Evolutionary conservation across 2,113 vertebrate genomes (phyloP).

Genomic region (Miniopterus natalensis): DNA sequence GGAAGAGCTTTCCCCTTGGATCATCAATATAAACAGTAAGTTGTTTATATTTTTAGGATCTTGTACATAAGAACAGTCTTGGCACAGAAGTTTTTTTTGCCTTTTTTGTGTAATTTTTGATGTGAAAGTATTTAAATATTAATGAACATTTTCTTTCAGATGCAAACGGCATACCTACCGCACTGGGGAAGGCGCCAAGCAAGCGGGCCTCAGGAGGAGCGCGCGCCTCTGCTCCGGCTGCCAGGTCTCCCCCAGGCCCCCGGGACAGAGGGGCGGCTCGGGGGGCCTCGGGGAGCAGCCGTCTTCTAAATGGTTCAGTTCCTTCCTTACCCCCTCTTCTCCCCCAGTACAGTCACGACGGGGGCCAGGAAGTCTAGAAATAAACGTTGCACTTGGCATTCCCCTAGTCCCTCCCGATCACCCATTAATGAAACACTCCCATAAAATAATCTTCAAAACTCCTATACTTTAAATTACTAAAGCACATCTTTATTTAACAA

Average conservation of each 20-base stretch:
- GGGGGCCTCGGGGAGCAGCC: no score
- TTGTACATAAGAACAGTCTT: neutral
- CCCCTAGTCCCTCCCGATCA: neutral
- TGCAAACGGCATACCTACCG: neutral
- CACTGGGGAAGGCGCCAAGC: neutral
- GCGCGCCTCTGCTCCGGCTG: no score
- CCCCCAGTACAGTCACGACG: neutral
- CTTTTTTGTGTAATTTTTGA: neutral
- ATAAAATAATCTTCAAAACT: conserved; percentile 66
- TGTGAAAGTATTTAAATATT: neutral
- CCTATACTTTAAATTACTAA: conserved; percentile 88
- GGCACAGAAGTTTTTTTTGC: neutral
- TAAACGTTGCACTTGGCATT: neutral
- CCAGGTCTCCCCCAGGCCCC: no score
- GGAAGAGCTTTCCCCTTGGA: neutral
- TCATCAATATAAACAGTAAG: neutral
- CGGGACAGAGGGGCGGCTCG: neutral
- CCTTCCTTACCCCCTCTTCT: neutral
- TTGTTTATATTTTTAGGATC: conserved; percentile 2
- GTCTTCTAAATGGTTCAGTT: conserved; percentile 41
- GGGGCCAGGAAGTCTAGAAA: conserved; percentile 8
- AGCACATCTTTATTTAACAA: conserved; percentile 91
- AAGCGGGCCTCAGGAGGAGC: neutral
- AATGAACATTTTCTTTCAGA: conserved; percentile 1
- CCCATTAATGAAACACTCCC: neutral